Base-by-base conservation (phyloP, 2,797 vertebrate species). In the Falco cherrug region DNA sequence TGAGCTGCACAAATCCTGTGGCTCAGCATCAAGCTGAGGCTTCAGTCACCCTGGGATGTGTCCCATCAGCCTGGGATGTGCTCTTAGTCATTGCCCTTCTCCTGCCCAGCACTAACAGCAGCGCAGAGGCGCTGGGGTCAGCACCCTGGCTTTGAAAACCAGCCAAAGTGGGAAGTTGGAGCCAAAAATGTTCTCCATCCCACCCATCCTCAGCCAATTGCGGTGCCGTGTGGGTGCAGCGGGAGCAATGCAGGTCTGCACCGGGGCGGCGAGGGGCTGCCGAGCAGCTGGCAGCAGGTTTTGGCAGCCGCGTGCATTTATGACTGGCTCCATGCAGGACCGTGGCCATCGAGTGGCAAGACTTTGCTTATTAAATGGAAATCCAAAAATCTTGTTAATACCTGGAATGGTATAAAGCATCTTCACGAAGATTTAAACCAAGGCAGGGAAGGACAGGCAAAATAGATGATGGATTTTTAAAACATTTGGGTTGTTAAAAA, bases 161-260 rank as follows among this genome's bases (percentile, higher is more conserved):
- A 69, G 2, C 13, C 12, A 16, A 53, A 59, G 69, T 3, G 21
- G 14, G 25, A 35, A 82, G 1, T 0, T 17, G 16, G 25, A 57
- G 60, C 17, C 33, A 26, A 63, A 67, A 48, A 26, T 47, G 21
- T 47, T 31, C 75, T 73, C 19, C 41, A 33, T 21, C 25, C 37
- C 28, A 29, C 5, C 53, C 19, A 0, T 8, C 47, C 8, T 6
- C 26, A 56, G 45, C 6, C 29, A 31, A 26, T 53, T 29, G 48
- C 2, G 3, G 17, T 9, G 61, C 33, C 28, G 91, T 20, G 45
- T 7, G 53, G 35, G 43, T 7, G 56, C 60, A 11, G 6, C 0
- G 1, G 22, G 31, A 64, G n/a, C 0, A 3, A 16, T 3, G 28
- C 26, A 19, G 50, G 71, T 10, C 8, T 13, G 50, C 0, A 6